Evolutionary conservation across 1,140 invertebrate species (phyloP).

Genomic region (Protaetia brevitarsis): DNA sequence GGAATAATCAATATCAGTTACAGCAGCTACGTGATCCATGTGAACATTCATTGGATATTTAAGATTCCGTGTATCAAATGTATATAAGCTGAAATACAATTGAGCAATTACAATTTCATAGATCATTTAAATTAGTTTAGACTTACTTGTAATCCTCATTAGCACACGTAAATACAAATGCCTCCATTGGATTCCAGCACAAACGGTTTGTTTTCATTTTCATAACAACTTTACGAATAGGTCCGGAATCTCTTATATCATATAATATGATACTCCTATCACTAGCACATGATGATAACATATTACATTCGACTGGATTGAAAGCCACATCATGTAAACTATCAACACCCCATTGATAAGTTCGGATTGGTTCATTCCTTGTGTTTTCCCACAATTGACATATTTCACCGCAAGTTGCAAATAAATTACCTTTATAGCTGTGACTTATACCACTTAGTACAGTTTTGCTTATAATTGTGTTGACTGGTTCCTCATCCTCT

Average conservation of each 20-base stretch:
- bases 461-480: slow-evolving; percentile 68
- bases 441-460: slow-evolving; percentile 81
- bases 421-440: slow-evolving; percentile 72
- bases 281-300: slow-evolving; percentile 82
- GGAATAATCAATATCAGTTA: slow-evolving; percentile 93
- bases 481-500: slow-evolving; percentile 70
- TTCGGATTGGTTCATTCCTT: slow-evolving; percentile 80
- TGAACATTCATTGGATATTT: slow-evolving; percentile 83
- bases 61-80: slow-evolving; percentile 91
- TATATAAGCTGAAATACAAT: slow-evolving; percentile 79
- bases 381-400: slow-evolving; percentile 88
- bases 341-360: slow-evolving; percentile 91
- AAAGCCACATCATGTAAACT: slow-evolving; percentile 85
- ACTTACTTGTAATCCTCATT: slow-evolving; percentile 98
- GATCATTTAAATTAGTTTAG: too few relatives aligned
- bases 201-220: slow-evolving; percentile 84
- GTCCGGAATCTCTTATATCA: slow-evolving; percentile 86
- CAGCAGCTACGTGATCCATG: slow-evolving; percentile 90
- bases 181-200: slow-evolving; percentile 98
- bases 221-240: slow-evolving; percentile 83
- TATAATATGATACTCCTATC: slow-evolving; percentile 95
- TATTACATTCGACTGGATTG: slow-evolving; percentile 71
- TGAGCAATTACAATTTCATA: slow-evolving; percentile 28
- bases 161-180: slow-evolving; percentile 91
- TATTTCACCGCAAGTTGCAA: slow-evolving; percentile 92